Conservation (phyloP, 2,888 invertebrate genomes). For the Brachyopa scutellaris region DNA sequence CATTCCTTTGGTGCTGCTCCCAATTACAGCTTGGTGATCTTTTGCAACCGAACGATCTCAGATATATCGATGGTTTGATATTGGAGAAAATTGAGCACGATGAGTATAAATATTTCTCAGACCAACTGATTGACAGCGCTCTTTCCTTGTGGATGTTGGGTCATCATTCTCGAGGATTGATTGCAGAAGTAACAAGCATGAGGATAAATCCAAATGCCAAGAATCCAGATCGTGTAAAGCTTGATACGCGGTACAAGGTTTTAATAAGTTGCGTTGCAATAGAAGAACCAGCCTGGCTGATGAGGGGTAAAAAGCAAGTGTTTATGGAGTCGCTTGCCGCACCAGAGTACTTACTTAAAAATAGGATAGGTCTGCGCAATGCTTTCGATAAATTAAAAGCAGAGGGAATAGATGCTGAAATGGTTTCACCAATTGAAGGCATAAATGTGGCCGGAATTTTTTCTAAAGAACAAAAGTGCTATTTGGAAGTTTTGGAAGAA, state of each 20-base stretch:
- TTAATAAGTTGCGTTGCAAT: constrained; percentile 78
- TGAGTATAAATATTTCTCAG: constrained; percentile 77
- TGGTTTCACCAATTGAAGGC: constrained; percentile 78
- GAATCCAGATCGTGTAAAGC: constrained; percentile 76
- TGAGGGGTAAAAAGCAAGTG: constrained; percentile 39
- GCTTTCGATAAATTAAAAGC: constrained; percentile 74
- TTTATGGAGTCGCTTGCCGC: constrained; percentile 75
- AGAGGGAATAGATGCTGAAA: constrained; percentile 74
- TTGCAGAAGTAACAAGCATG: constrained; percentile 75
- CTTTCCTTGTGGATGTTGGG: constrained; percentile 79
- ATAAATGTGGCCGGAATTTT: constrained; percentile 79
- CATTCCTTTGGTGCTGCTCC: constrained; percentile 79
- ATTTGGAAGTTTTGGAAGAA: constrained; percentile 77
- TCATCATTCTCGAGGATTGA: constrained; percentile 76
- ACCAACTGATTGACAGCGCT: constrained; percentile 79
- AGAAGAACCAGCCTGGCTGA: constrained; percentile 77
- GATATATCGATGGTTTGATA: constrained; percentile 76
- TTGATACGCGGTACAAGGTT: constrained; percentile 79
- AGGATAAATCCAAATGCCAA: constrained; percentile 68
- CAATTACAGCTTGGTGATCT: constrained; percentile 75
- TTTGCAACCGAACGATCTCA: constrained; percentile 73
- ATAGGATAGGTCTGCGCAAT: constrained; percentile 74
- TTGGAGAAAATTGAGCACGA: constrained; percentile 75
- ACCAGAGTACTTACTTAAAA: constrained; percentile 77
- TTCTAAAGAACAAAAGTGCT: constrained; percentile 53